Conservation (phyloP, 2,797 vertebrate species). For the Apogon talboti region DNA sequence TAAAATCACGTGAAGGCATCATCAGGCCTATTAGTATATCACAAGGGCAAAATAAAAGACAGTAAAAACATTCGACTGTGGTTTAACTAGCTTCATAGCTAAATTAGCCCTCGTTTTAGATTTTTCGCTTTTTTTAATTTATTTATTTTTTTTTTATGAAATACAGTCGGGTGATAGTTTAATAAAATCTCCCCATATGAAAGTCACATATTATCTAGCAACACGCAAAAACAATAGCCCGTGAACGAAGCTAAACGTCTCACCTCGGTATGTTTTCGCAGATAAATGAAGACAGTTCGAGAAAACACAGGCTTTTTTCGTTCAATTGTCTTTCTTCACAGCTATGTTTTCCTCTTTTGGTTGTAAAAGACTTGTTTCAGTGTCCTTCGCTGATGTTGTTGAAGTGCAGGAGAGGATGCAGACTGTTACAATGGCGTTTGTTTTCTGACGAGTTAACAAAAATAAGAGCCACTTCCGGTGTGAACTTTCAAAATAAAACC, state of each 20-base stretch:
- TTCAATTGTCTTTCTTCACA: background rate
- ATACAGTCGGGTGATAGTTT: too few species aligned
- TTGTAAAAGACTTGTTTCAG: background rate
- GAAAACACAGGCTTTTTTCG: background rate
- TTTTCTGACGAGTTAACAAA: background rate
- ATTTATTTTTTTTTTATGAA: too few species aligned
- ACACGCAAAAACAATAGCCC: constrained; percentile 5
- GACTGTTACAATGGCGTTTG: background rate
- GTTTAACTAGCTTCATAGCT: background rate
- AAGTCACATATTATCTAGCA: constrained; percentile 12
- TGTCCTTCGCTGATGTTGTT: constrained; percentile 18
- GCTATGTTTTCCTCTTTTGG: background rate
- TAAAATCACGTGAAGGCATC: constrained; percentile 29
- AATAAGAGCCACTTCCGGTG: background rate
- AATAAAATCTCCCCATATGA: background rate
- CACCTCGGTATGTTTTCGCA: constrained; percentile 29
- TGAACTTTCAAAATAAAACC: constrained; percentile 39
- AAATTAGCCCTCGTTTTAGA: background rate
- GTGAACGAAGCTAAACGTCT: constrained; percentile 11
- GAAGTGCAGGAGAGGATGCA: background rate
- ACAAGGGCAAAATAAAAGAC: background rate
- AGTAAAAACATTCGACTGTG: background rate
- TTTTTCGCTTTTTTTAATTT: background rate
- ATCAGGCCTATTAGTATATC: constrained; percentile 11
- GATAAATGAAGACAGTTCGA: background rate